A percentile compares a stretch with the other conserved stretches of the same genome.
Evolutionary conservation across 2,888 invertebrate genomes (phyloP).

Genomic region (Cheilosia impressa): DNA sequence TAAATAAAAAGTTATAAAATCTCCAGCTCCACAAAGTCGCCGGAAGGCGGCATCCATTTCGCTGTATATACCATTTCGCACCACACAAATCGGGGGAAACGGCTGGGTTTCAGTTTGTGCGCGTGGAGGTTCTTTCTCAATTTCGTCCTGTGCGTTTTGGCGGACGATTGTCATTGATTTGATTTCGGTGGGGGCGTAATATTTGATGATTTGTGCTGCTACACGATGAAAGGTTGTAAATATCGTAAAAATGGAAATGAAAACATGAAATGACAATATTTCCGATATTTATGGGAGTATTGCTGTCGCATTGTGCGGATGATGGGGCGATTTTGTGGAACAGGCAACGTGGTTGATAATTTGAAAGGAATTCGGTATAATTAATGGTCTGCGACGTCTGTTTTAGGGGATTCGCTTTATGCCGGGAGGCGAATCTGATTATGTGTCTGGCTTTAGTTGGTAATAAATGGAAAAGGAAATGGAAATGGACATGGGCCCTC

Average conservation of each 20-base stretch:
- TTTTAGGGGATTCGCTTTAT: constrained; percentile 24
- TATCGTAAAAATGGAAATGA: constrained; percentile 72
- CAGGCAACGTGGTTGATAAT: constrained; percentile 48
- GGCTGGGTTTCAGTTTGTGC: constrained; percentile 12
- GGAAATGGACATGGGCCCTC: background rate
- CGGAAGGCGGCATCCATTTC: constrained; percentile 69
- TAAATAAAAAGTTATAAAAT: constrained; percentile 72
- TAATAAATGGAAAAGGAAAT: constrained; percentile 39
- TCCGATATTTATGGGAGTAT: constrained; percentile 64
- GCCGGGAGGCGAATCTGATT: constrained; percentile 30
- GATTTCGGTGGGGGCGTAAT: constrained; percentile 14
- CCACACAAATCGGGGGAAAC: constrained; percentile 52
- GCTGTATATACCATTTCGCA: constrained; percentile 44
- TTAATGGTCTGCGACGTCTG: constrained; percentile 65
- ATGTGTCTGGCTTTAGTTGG: constrained; percentile 51
- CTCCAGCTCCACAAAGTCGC: constrained; percentile 64
- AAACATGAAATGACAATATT: constrained; percentile 70
- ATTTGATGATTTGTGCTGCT: constrained; percentile 47
- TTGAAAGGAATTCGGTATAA: constrained; percentile 57
- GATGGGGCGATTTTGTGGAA: constrained; percentile 9
- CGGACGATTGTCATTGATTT: constrained; percentile 27
- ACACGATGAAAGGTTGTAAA: constrained; percentile 56
- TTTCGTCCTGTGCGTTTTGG: background rate
- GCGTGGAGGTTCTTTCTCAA: background rate
- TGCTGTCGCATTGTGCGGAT: background rate